Evolutionary conservation across 2,113 vertebrate genomes (phyloP).

Genomic region (Microcebus jonahi): DNA sequence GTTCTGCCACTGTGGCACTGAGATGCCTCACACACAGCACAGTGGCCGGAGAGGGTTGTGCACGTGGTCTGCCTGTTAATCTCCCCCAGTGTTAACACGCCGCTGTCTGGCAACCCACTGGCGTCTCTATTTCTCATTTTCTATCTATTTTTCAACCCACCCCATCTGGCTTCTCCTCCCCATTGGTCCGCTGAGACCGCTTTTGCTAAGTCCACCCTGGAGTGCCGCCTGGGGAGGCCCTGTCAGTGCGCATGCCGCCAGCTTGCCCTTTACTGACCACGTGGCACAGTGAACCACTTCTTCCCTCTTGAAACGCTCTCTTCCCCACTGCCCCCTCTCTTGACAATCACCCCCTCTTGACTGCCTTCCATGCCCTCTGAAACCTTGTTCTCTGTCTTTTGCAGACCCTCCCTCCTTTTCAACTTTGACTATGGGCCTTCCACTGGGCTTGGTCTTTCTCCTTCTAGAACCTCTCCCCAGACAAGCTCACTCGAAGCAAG

Average conservation of each 20-base stretch:
- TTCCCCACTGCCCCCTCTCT: not conserved
- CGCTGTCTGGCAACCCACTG: not conserved
- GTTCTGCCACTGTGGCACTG: fast-evolving
- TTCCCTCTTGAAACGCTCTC: not conserved
- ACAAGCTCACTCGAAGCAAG: fast-evolving
- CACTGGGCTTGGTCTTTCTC: not conserved
- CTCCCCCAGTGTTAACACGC: too few relatives aligned
- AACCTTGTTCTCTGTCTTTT: not conserved
- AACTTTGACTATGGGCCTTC: not conserved
- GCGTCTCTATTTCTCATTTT: fast-evolving
- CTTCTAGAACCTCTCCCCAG: not conserved
- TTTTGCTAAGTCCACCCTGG: too few relatives aligned
- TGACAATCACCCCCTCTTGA: not conserved
- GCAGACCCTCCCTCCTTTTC: not conserved
- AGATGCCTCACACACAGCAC: not conserved
- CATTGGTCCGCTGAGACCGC: fast-evolving
- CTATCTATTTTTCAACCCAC: too few relatives aligned
- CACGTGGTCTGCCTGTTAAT: too few relatives aligned
- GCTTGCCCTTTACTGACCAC: too few relatives aligned
- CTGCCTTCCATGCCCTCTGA: not conserved
- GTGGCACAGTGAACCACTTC: not conserved
- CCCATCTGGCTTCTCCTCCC: not conserved
- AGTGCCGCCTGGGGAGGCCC: fast-evolving
- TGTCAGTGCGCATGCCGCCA: fast-evolving
- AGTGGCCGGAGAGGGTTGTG: not conserved